Conservation (phyloP, 2,113 vertebrate species). For the Sminthopsis crassicaudata region DNA sequence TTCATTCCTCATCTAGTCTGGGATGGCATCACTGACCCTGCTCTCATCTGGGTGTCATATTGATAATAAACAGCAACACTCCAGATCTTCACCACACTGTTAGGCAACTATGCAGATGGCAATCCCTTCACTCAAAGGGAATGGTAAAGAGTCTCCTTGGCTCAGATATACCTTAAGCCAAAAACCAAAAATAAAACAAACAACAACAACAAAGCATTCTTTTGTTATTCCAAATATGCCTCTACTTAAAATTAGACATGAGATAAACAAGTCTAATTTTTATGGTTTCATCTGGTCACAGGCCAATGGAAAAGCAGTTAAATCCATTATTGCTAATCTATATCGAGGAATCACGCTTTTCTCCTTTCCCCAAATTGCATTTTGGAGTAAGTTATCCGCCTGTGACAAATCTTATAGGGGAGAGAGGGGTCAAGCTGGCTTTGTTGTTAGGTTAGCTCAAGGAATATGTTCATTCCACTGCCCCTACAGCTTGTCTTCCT, state of each 20-base stretch:
- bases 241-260: slow-evolving; percentile 66
- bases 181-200: background rate
- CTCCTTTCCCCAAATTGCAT: slow-evolving; percentile 24
- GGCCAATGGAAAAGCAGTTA: slow-evolving; percentile 58
- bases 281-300: slow-evolving; percentile 64
- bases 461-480: background rate
- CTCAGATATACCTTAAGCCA: slow-evolving; percentile 63
- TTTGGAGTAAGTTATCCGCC: slow-evolving; percentile 37
- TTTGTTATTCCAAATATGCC: slow-evolving; percentile 57
- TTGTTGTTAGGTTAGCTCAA: background rate
- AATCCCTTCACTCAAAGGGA: background rate
- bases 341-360: slow-evolving; percentile 22
- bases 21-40: slow-evolving; percentile 32
- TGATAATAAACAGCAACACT: background rate
- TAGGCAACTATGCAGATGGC: background rate
- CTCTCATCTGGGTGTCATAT: slow-evolving; percentile 1
- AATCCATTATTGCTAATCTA: slow-evolving; percentile 49
- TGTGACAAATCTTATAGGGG: background rate
- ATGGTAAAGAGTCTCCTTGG: slow-evolving; percentile 4
- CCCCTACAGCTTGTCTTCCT: background rate
- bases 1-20: background rate
- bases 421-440: slow-evolving; percentile 23
- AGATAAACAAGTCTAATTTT: slow-evolving; percentile 72
- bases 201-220: background rate
- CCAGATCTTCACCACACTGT: background rate